Evolutionary conservation across 2,797 vertebrate species (phyloP), one percentile per base, ranked within the genome.

Genomic region (Lepilemur ruficaudatus): DNA sequence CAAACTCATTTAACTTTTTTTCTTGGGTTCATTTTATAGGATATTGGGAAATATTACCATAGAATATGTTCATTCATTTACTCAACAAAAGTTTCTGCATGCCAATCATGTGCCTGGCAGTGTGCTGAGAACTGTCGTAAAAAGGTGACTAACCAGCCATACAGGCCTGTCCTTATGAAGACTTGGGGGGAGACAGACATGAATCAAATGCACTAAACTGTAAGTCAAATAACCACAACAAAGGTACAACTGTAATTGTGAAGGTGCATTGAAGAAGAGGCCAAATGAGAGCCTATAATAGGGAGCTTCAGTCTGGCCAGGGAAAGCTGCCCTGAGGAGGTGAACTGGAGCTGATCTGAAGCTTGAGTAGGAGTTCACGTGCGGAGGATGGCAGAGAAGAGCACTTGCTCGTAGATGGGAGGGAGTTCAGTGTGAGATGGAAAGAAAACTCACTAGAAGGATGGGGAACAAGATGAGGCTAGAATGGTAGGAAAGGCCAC

Each of bases 1-100:
- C 50, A 87, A 95, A 57, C 30, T 61, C 46, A 72, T 32, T 78
- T 94, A 75, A 69, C 7, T 80, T 81, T 93, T 90, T 81, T 81
- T 32, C 48, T 90, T 17, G 9, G 73, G 43, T 84, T 81, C n/a
- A 81, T 84, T 83, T 83, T 81, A 82, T 72, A 52, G n/a, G 75
- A 23, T 89, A 43, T 63, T 75, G 50, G 88, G 32, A 89, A 85
- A 86, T 61, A 89, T 4, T 69, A 41, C n/a, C 52, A 89, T 6
- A 46, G 48, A 50, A 89, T 32, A 61, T 32, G 10, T 52, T 78
- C 30, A 52, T 61, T 83, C 32, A 88, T 86, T 87, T 41, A 57
- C 13, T 83, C 48, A 75, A 75, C 48, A 69, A 75, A 85, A 87
- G 23, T n/a, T 50, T 57, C 32, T 81, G 6, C 50, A 17, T 76